These are phyloP conservation scores for Trematomus loennbergii DNA, from an alignment of 2,113 vertebrate genomes.

Conservation along the genomic window DNA sequence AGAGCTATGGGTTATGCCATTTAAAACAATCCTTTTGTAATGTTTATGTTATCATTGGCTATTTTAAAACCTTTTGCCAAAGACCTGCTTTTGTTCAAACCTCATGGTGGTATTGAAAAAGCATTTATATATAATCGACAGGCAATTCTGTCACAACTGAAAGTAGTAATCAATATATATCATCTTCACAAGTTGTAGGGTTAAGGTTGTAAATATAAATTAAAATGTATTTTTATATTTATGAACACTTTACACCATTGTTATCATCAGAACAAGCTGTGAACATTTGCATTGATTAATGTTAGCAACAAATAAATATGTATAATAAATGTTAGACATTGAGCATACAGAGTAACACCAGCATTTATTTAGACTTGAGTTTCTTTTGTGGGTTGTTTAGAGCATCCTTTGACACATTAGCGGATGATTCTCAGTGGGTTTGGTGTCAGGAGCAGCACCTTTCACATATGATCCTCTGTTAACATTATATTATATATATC, in stretches of 20 bases:
- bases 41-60: background rate
- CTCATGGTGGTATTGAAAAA: constrained; percentile 1
- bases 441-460: background rate
- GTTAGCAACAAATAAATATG: background rate
- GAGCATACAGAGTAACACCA: background rate
- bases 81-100: constrained; percentile 8
- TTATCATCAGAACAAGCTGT: background rate
- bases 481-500: background rate
- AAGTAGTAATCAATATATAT: background rate
- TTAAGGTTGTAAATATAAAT: background rate
- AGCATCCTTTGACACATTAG: too few species aligned
- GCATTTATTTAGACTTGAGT: background rate
- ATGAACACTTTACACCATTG: background rate
- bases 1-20: background rate
- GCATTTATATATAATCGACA: background rate
- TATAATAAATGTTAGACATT: background rate
- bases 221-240: background rate
- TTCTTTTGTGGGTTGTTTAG: background rate
- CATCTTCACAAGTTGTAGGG: background rate
- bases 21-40: constrained; percentile 3
- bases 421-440: background rate
- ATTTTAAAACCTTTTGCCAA: background rate
- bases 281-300: background rate
- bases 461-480: background rate
- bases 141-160: too few species aligned